Percentiles rank a stretch among this genome's conserved stretches.
Evolutionary conservation across 2,113 vertebrate genomes (phyloP).

Genomic region (Odontesthes bonariensis): DNA sequence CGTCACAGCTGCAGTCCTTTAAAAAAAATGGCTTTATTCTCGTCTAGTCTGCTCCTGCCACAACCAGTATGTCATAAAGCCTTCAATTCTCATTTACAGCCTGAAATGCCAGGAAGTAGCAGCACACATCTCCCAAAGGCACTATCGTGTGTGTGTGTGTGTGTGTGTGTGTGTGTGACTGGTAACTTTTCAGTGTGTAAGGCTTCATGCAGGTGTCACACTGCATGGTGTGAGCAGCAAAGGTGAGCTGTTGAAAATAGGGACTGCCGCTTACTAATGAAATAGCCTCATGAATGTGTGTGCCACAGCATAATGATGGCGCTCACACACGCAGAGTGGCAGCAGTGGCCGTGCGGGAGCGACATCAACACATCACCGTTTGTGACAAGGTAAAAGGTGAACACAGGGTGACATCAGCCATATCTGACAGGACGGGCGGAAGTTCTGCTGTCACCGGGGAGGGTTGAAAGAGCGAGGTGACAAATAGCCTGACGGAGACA

Average conservation of each 20-base stretch:
- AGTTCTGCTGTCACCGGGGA: slow-evolving; percentile 25
- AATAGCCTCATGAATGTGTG: slow-evolving; percentile 17
- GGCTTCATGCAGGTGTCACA: slow-evolving; percentile 28
- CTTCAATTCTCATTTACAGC: slow-evolving; percentile 55
- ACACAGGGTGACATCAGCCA: slow-evolving; percentile 26
- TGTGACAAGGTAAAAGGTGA: slow-evolving; percentile 61
- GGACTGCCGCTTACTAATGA: slow-evolving; percentile 13
- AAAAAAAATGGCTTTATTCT: slow-evolving; percentile 38
- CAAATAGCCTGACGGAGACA: slow-evolving; percentile 3
- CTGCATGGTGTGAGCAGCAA: slow-evolving; percentile 26
- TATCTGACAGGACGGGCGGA: slow-evolving; percentile 35
- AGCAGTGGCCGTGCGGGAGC: neutral
- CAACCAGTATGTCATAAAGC: slow-evolving; percentile 51
- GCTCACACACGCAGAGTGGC: slow-evolving; percentile 1
- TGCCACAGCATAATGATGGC: neutral
- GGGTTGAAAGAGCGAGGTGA: slow-evolving; percentile 4
- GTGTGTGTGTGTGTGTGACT: neutral
- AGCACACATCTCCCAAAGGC: slow-evolving; percentile 37
- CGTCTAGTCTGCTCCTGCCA: slow-evolving; percentile 34
- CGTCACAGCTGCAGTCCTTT: slow-evolving; percentile 28
- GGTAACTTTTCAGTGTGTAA: neutral
- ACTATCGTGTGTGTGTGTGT: slow-evolving; percentile 26
- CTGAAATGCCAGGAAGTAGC: slow-evolving; percentile 18
- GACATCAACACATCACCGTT: slow-evolving; percentile 47
- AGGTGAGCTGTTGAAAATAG: slow-evolving; percentile 30